phyloP scores from a whole-genome alignment of 2,888 invertebrate genomes.

The Teleiodes luculella region DNA sequence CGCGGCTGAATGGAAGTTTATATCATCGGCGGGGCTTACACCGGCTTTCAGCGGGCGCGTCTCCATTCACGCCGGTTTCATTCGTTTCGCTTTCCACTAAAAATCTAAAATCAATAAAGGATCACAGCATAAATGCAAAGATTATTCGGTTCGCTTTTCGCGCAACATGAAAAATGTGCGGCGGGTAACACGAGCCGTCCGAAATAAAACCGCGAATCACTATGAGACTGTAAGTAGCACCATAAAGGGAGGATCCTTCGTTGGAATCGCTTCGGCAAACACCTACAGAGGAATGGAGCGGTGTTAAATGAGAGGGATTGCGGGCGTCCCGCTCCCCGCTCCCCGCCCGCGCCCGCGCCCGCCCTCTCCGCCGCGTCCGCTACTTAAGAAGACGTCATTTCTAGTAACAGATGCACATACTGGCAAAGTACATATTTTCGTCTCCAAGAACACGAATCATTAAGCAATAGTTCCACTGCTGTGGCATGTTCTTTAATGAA shows the following conservation, averaged over 20 bases:
- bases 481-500: neutral
- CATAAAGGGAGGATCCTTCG: conserved; percentile 73
- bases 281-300: conserved; percentile 74
- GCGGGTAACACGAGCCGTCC: conserved; percentile 71
- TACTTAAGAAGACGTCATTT: conserved; percentile 58
- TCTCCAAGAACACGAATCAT: conserved; percentile 43
- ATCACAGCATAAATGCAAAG: conserved; percentile 77
- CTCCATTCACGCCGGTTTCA: conserved; percentile 74
- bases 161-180: conserved; percentile 74
- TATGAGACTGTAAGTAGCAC: conserved; percentile 74
- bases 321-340: conserved; percentile 41
- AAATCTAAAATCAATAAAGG: conserved; percentile 80
- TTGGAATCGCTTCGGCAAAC: conserved; percentile 76
- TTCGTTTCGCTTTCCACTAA: conserved; percentile 76
- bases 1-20: conserved; percentile 68
- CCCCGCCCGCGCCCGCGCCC: conserved; percentile 35
- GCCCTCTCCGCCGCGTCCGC: conserved; percentile 27
- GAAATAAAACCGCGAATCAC: conserved; percentile 78
- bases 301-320: conserved; percentile 79
- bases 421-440: conserved; percentile 54
- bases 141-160: conserved; percentile 71
- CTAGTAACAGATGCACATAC: conserved; percentile 58
- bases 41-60: conserved; percentile 69
- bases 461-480: conserved; percentile 36
- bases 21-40: conserved; percentile 72